Base-by-base conservation (phyloP, 2,888 invertebrate species). In the Aplocera efformata region DNA sequence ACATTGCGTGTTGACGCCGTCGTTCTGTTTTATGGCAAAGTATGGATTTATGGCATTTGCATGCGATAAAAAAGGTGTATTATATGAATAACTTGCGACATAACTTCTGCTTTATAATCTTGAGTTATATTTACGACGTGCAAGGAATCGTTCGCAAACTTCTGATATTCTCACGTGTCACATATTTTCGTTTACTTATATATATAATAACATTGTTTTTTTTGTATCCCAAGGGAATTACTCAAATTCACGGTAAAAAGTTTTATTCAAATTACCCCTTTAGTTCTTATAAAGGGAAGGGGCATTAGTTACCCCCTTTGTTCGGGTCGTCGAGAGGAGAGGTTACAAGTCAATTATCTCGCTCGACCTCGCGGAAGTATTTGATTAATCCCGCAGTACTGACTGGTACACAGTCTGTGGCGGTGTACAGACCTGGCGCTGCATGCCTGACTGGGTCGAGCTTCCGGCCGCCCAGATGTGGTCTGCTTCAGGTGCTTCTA, bases 291-390 rank as follows among this genome's bases (percentile, higher is more conserved):
- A 44, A 43, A 32, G 48, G 29, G 32, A 34, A 24, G 33, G 21
- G 48, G 46, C 53, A 50, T 48, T 43, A 29, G 28, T 21, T 23
- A 8, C 13, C 34, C 23, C 27, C 8, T 26, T 9, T 7, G 7
- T 24, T 10, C 10, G 27, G 38, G 46, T 1, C 13, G 22, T 7
- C 7, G 21, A 6, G 25, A 8, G 7, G 23, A 10, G 9, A 32
- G 39, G 43, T 33, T 43, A 50, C 50, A 41, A 55, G 55, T 55
- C 52, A 50, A 56, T 58, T 53, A 55, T 38, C 29, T 25, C 42
- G 50, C 42, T 33, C 46, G 38, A 32, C 39, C 37, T 46, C 35
- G 42, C 40, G 49, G 53, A 55, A 52, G 35, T 38, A 50, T 53
- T 53, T 37, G 48, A 53, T 47, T 45, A 36, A 27, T 20, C 27